A percentile compares a stretch with the other conserved stretches of the same genome.
phyloP scores from a whole-genome alignment of 2,113 vertebrate genomes.

The Clarias batrachus region DNA sequence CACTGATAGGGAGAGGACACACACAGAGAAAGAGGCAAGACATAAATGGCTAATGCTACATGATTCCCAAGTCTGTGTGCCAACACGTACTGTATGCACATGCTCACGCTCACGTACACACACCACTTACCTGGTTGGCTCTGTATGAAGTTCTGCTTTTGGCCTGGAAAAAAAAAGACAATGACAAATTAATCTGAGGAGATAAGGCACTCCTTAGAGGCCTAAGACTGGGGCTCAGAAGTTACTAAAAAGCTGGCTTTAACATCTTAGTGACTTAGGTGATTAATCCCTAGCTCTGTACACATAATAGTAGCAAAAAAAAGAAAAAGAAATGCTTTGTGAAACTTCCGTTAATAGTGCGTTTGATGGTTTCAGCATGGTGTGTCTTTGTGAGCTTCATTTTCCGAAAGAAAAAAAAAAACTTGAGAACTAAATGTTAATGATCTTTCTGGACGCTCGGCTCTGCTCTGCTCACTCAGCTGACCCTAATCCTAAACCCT shows the following conservation, averaged over 20 bases:
- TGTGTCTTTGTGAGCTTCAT: constrained; percentile 18
- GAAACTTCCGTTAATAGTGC: constrained; percentile 21
- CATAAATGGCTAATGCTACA: constrained; percentile 26
- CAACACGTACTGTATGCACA: background rate
- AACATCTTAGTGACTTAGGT: background rate
- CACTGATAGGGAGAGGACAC: background rate
- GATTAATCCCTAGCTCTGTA: constrained; percentile 1
- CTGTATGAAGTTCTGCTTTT: constrained; percentile 64
- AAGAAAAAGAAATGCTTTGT: constrained; percentile 14
- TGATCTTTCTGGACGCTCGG: constrained; percentile 31
- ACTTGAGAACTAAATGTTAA: constrained; percentile 39
- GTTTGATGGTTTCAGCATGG: constrained; percentile 32
- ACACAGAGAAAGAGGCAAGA: background rate
- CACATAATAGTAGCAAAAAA: background rate
- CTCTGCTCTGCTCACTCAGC: constrained; percentile 23
- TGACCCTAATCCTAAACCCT: constrained; percentile 49
- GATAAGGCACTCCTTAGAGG: background rate
- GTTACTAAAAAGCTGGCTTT: background rate
- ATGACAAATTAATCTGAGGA: background rate
- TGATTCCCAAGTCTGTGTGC: background rate
- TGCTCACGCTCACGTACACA: constrained; percentile 47
- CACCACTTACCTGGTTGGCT: constrained; percentile 67
- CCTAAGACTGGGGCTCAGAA: background rate
- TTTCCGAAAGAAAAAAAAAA: constrained; percentile 34
- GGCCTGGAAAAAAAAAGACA: constrained; percentile 58